Base-by-base conservation (phyloP, 1,140 invertebrate species). In the Paramacrobiotus metropolitanus region DNA sequence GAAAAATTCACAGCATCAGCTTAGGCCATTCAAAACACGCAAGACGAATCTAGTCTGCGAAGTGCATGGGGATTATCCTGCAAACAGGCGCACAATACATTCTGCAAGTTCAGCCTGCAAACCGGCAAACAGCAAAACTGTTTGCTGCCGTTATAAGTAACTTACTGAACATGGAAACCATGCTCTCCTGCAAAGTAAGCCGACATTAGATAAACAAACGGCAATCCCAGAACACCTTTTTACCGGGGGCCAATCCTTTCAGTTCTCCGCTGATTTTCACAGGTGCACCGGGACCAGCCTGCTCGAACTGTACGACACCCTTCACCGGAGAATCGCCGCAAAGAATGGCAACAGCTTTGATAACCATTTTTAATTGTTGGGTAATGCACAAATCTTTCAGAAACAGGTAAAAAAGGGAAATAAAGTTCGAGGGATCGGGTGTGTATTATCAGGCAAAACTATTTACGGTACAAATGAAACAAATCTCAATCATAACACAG, bases 161-260 rank as follows among this genome's bases (percentile, higher is more conserved):
- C 48, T 55, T 55, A 55, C 48, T 98, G 94, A 60, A 98, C 80
- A 71, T 98, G 94, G 75, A 98, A 97, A 30, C 93, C 91, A 71
- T 91, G 87, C 34, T 71, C 64, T 9, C 77, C 77, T 21, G 29
- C 77, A 67, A n/a, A n/a, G n/a, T n/a, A n/a, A n/a, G n/a, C n/a
- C n/a, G n/a, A n/a, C n/a, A n/a, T n/a, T n/a, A n/a, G n/a, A n/a
- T n/a, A n/a, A n/a, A n/a, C n/a, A n/a, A n/a, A n/a, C n/a, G n/a
- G n/a, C n/a, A n/a, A n/a, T n/a, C n/a, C n/a, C n/a, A n/a, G n/a
- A n/a, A n/a, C n/a, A n/a, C n/a, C n/a, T n/a, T n/a, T n/a, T n/a
- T n/a, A 15, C 85, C 85, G 67, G 79, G 73, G 18, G 75, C 69
- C 40, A 89, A 71, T 3, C 85, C 85, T 28, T 67, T 74, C 18